Conservation (phyloP, 2,113 vertebrate genomes). For the Athene noctua region DNA sequence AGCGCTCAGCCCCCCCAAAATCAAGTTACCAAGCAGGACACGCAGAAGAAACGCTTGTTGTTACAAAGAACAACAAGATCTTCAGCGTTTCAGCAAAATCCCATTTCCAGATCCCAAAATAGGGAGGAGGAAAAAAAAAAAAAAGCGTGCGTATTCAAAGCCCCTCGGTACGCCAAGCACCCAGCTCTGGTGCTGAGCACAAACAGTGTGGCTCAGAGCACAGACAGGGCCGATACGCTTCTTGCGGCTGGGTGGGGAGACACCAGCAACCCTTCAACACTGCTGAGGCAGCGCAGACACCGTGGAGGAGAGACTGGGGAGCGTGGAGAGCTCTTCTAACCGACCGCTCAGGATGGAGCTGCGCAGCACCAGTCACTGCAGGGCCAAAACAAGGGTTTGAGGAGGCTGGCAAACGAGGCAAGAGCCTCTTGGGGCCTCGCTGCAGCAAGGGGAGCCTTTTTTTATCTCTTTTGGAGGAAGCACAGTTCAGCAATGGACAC, state of each 20-base stretch:
- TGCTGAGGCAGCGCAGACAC: background rate
- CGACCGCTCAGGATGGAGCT: background rate
- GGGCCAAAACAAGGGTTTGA: background rate
- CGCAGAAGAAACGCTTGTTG: background rate
- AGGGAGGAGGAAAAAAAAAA: background rate
- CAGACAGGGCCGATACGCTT: background rate
- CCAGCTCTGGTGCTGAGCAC: background rate
- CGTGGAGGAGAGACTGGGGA: background rate
- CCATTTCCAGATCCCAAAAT: background rate
- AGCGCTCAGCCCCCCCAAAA: background rate
- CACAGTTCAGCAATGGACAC: background rate
- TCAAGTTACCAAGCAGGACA: background rate
- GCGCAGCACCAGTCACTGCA: background rate
- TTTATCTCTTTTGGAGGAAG: background rate
- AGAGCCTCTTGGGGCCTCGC: background rate
- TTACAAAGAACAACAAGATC: background rate
- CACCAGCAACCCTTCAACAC: accelerated
- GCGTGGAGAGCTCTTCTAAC: background rate
- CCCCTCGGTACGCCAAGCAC: accelerated
- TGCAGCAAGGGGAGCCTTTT: background rate
- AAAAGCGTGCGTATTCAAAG: background rate
- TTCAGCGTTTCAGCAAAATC: background rate
- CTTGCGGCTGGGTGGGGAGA: background rate
- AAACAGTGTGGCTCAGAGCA: accelerated
- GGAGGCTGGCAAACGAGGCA: background rate